Evolutionary conservation across 2,888 invertebrate genomes (phyloP).

Genomic region (Dusona sp.): DNA sequence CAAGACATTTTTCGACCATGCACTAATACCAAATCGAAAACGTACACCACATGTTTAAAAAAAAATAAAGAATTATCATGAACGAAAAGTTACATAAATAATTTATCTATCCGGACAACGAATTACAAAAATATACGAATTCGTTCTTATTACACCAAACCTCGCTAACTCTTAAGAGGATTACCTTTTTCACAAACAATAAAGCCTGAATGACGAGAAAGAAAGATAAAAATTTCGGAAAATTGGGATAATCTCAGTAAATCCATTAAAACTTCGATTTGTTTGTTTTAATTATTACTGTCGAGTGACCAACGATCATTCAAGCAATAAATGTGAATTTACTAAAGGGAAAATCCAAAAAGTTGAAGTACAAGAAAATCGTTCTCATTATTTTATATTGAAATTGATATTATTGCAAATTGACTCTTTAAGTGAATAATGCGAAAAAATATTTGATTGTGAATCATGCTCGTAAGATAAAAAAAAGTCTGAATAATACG

Average conservation of each 20-base stretch:
- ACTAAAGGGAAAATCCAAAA: not conserved
- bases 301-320: conserved; percentile 1
- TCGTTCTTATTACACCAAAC: conserved; percentile 39
- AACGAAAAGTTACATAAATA: conserved; percentile 9
- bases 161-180: conserved; percentile 29
- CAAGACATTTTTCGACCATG: conserved; percentile 37
- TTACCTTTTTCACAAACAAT: conserved; percentile 18
- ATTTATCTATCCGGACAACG: conserved; percentile 52
- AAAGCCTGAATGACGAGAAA: conserved; percentile 5
- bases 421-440: not conserved
- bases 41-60: not conserved
- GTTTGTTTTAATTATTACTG: not conserved
- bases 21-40: conserved; percentile 30
- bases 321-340: not conserved
- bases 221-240: not conserved
- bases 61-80: conserved; percentile 18
- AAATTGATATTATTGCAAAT: not conserved
- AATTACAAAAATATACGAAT: conserved; percentile 49
- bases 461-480: not conserved
- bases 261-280: not conserved
- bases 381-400: conserved; percentile 1
- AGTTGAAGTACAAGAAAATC: not conserved
- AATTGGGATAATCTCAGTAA: not conserved
- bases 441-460: conserved; percentile 3
- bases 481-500: not conserved